phyloP scores from a whole-genome alignment of 2,888 invertebrate genomes.

The Adineta ricciae region DNA sequence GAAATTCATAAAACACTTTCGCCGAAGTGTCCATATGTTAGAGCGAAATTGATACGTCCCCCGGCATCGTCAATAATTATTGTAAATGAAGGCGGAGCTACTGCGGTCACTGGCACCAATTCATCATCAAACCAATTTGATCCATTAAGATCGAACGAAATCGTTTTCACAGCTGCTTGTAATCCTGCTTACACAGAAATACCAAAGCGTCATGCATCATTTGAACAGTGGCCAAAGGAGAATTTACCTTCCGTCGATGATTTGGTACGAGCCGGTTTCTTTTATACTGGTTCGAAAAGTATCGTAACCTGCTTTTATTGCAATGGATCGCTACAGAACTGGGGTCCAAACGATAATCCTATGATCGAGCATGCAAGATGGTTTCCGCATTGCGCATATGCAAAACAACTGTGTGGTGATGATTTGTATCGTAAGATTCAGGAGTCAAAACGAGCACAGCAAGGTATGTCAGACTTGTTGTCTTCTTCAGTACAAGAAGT shows the following conservation, averaged over 20 bases:
- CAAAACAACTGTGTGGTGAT: not conserved
- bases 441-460: not conserved
- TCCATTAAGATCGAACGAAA: not conserved
- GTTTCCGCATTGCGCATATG: slow-evolving; percentile 12
- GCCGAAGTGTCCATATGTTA: not conserved
- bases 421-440: not conserved
- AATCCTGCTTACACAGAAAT: not conserved
- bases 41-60: not conserved
- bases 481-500: not conserved
- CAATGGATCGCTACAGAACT: slow-evolving; percentile 5
- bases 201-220: not conserved
- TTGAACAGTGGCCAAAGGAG: not conserved
- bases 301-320: not conserved
- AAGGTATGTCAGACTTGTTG: not conserved
- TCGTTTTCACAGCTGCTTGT: not conserved
- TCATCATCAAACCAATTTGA: not conserved
- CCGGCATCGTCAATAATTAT: not conserved
- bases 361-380: slow-evolving; percentile 10
- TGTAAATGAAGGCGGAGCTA: not conserved
- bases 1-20: not conserved
- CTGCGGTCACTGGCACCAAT: no score
- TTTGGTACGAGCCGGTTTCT: not conserved
- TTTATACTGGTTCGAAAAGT: not conserved
- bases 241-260: not conserved
- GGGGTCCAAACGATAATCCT: not conserved